Percentiles rank a stretch among this genome's conserved stretches.
phyloP scores from a whole-genome alignment of 2,113 vertebrate genomes.

The Cyrtonyx montezumae region DNA sequence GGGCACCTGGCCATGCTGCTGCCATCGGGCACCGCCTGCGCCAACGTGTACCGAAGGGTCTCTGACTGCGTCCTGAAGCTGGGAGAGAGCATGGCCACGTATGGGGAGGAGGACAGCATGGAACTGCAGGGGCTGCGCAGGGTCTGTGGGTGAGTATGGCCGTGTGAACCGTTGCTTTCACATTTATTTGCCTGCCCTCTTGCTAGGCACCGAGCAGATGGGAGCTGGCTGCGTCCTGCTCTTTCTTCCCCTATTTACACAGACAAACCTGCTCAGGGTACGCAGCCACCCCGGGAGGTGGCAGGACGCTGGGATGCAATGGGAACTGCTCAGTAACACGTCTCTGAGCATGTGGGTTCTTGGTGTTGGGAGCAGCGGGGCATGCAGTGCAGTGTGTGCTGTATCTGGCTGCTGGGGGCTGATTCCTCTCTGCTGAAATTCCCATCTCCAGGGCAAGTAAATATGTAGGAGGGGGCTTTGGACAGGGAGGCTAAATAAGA shows the following conservation, averaged over 20 bases:
- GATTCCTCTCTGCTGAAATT: not conserved
- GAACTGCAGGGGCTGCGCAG: slow-evolving; percentile 70
- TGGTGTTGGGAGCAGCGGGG: accelerated
- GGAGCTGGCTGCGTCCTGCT: not conserved
- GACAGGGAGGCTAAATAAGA: not conserved
- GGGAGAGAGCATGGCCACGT: slow-evolving; percentile 78
- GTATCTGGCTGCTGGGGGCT: not conserved
- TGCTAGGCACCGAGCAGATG: accelerated
- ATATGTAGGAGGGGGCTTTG: not conserved
- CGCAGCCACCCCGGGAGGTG: not conserved
- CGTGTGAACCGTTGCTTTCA: accelerated
- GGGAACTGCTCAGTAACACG: not conserved
- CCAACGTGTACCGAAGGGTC: slow-evolving; percentile 77
- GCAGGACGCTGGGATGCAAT: not conserved
- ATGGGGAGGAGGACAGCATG: slow-evolving; percentile 66
- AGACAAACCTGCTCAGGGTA: not conserved
- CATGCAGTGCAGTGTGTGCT: accelerated
- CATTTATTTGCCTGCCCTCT: not conserved
- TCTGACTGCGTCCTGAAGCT: slow-evolving; percentile 79
- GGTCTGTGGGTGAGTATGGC: slow-evolving; percentile 71
- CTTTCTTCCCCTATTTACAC: not conserved
- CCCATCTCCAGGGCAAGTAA: accelerated
- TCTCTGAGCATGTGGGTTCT: not conserved
- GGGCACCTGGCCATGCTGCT: slow-evolving; percentile 53
- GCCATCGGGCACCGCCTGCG: slow-evolving; percentile 63